phyloP scores from a whole-genome alignment of 2,888 invertebrate genomes.

The Stictocephala bisonia region DNA sequence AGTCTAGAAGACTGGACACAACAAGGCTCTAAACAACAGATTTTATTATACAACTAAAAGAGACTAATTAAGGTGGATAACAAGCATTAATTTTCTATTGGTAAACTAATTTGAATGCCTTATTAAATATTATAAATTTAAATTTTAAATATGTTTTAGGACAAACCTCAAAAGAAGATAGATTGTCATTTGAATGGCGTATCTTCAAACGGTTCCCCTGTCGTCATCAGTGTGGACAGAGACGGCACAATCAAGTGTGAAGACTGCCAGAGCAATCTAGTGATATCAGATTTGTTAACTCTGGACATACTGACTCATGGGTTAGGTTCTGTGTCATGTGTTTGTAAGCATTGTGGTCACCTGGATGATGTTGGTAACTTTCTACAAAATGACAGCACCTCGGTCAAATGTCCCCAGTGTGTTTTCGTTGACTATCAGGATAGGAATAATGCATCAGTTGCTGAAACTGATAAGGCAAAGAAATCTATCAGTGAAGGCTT shows the following conservation, averaged over 20 bases:
- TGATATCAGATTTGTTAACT: constrained; percentile 49
- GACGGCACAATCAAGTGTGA: constrained; percentile 53
- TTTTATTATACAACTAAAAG: too few species aligned
- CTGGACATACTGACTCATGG: constrained; percentile 56
- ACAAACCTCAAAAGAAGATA: constrained; percentile 2
- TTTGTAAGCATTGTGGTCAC: constrained; percentile 54
- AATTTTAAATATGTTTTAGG: too few species aligned
- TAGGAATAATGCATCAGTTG: background rate
- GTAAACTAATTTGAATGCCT: too few species aligned
- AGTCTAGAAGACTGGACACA: too few species aligned
- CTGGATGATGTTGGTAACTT: constrained; percentile 52
- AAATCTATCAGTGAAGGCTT: constrained; percentile 19
- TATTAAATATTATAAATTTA: too few species aligned
- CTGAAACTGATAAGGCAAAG: background rate
- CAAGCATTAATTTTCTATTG: too few species aligned
- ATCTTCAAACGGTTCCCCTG: constrained; percentile 14
- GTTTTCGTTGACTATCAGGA: constrained; percentile 22
- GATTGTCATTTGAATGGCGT: constrained; percentile 42
- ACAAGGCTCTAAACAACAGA: too few species aligned
- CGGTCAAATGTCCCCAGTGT: constrained; percentile 49
- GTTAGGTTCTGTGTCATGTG: constrained; percentile 53
- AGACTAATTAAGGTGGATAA: too few species aligned
- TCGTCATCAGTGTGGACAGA: constrained; percentile 48
- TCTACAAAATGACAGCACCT: constrained; percentile 45
- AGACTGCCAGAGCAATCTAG: constrained; percentile 50